Evolutionary conservation across 2,888 invertebrate species (phyloP).

Genomic region (Toxonevra muliebris): DNA sequence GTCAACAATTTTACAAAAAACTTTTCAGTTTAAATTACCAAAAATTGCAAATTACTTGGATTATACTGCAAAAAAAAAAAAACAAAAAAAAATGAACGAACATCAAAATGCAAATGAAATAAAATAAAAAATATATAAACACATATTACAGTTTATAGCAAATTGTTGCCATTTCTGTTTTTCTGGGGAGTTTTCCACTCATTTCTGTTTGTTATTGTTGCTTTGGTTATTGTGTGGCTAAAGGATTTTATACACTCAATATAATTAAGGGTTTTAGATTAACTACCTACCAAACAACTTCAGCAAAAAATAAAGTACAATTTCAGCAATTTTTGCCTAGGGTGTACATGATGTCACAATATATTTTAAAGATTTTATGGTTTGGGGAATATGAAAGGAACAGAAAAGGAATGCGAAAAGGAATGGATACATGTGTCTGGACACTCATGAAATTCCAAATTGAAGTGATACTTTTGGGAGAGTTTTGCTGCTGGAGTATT

Average conservation of each 20-base stretch:
- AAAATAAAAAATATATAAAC: neutral
- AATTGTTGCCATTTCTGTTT: conserved; percentile 9
- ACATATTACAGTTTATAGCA: neutral
- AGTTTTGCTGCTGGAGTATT: conserved; percentile 31
- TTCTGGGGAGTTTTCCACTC: conserved; percentile 10
- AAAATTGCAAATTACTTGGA: conserved; percentile 59
- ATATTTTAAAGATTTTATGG: conserved; percentile 27
- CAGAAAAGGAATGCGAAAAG: no score
- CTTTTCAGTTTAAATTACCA: conserved; percentile 53
- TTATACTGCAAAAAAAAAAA: conserved; percentile 24
- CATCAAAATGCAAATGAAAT: conserved; percentile 4
- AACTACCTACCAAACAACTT: conserved; percentile 10
- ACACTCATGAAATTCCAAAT: no score
- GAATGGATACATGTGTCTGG: no score
- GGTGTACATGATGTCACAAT: conserved; percentile 7
- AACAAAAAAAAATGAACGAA: neutral
- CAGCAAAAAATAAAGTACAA: neutral
- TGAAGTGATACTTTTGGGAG: conserved; percentile 1
- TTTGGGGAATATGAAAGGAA: conserved; percentile 2
- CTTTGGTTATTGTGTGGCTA: conserved; percentile 48
- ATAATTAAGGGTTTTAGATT: conserved; percentile 57
- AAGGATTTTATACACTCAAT: conserved; percentile 61
- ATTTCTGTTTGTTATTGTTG: conserved; percentile 18
- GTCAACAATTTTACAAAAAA: conserved; percentile 22
- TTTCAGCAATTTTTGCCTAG: conserved; percentile 22